Conservation (phyloP, 2,888 invertebrate species). For the Ochlodes sylvanus region DNA sequence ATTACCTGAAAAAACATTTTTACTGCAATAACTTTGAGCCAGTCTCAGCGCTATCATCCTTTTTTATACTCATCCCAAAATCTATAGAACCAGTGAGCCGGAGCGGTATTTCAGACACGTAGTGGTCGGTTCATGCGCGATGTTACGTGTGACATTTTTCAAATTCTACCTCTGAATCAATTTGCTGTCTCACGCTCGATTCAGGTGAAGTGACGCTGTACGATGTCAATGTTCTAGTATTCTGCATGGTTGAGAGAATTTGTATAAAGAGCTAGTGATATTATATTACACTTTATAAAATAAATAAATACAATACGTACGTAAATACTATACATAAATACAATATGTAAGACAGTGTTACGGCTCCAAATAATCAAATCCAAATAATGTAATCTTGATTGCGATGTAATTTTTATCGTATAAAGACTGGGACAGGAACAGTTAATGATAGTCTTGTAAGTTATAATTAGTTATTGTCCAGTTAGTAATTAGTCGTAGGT, state of each 20-base stretch:
- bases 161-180: constrained; percentile 40
- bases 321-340: too few species aligned
- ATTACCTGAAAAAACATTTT: not conserved
- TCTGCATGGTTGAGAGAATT: constrained; percentile 3
- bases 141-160: constrained; percentile 48
- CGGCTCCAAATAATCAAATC: too few species aligned
- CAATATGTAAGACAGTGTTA: not conserved
- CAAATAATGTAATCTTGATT: too few species aligned
- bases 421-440: too few species aligned
- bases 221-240: constrained; percentile 11
- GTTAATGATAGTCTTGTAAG: too few species aligned
- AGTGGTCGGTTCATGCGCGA: constrained; percentile 57
- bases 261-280: not conserved
- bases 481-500: too few species aligned
- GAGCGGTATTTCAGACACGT: constrained; percentile 63
- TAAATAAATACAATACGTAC: too few species aligned
- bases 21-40: constrained; percentile 8
- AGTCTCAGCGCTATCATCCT: not conserved
- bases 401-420: too few species aligned
- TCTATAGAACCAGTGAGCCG: constrained; percentile 9
- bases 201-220: constrained; percentile 18
- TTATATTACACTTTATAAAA: not conserved
- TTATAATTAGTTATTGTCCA: too few species aligned
- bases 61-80: constrained; percentile 15
- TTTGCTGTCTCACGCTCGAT: constrained; percentile 16